Base-by-base conservation (phyloP, 64 coral and sea anemone species). In the Exaiptasia diaphana region DNA sequence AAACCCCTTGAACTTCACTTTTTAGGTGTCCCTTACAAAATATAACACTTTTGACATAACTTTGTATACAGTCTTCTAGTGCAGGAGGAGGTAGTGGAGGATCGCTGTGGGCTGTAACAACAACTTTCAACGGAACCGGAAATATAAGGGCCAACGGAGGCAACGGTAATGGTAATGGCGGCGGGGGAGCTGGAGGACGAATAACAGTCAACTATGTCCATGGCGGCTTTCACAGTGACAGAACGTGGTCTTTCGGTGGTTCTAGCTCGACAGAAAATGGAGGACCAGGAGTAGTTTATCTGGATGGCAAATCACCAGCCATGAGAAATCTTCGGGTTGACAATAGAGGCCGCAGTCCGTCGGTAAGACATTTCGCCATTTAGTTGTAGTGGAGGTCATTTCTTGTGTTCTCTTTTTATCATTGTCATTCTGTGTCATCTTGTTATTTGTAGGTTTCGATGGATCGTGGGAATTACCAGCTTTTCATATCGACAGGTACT, bases 41-140 rank as follows among this genome's bases (percentile, higher is more conserved):
- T n/a, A n/a, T n/a, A n/a, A n/a, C n/a, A n/a, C n/a, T n/a, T n/a
- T n/a, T n/a, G n/a, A n/a, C n/a, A n/a, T n/a, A n/a, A n/a, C n/a
- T n/a, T n/a, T n/a, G n/a, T n/a, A n/a, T n/a, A 64, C 50, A 97
- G 93, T 74, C 36, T 13, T 57, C 57, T 8, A 74, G 58, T 10
- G 83, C 87, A 58, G 93, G 93, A 43, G 93, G 93, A 21, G 93
- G 93, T 38, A 97, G 93, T 82, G 93, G 93, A 3, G 93, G 93
- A 5, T 82, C 87, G 4, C 28, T 97, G 17, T 97, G 93, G 93
- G 87, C 81, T 35, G 73, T 72, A 41, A 79, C 87, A 21, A 74
- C 49, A 11, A 40, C 50, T 5, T 97, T 97, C 35, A 81, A 53
- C 53, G 93, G 87, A 54, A 97, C 37, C n/a, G 93, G 93, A 14